Evolutionary conservation across 2,113 vertebrate genomes (phyloP).

Genomic region (Pachycephala philippinensis): DNA sequence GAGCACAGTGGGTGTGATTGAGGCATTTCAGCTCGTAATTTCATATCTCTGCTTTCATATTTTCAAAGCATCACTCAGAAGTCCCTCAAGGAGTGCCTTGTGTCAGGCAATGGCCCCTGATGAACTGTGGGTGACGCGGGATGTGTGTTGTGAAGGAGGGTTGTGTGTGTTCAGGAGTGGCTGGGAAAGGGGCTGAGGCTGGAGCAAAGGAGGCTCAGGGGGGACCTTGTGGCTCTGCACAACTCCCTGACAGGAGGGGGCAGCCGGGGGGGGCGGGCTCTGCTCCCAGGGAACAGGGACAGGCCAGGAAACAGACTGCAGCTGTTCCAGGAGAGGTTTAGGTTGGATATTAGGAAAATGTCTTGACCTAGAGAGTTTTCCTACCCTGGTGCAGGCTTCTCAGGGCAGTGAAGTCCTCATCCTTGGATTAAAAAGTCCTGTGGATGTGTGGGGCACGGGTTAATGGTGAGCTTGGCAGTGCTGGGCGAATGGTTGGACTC

Average conservation of each 20-base stretch:
- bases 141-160: not conserved
- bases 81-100: not conserved
- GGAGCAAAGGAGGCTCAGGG: not conserved
- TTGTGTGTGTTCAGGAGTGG: not conserved
- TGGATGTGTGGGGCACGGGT: not conserved
- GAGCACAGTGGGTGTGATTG: accelerated
- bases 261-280: accelerated
- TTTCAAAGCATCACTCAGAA: not conserved
- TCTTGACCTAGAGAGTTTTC: not conserved
- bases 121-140: too few species aligned
- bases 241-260: not conserved
- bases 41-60: not conserved
- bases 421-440: not conserved
- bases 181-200: not conserved
- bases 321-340: not conserved
- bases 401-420: not conserved
- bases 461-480: not conserved
- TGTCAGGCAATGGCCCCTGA: not conserved
- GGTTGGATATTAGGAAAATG: not conserved
- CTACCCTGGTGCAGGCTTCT: not conserved
- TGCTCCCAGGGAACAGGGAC: not conserved
- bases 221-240: not conserved
- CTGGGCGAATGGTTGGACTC: not conserved
- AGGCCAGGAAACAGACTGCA: not conserved
- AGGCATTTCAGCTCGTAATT: not conserved